Conservation (phyloP, 2,113 vertebrate species). For the Hypomesus transpacificus region DNA sequence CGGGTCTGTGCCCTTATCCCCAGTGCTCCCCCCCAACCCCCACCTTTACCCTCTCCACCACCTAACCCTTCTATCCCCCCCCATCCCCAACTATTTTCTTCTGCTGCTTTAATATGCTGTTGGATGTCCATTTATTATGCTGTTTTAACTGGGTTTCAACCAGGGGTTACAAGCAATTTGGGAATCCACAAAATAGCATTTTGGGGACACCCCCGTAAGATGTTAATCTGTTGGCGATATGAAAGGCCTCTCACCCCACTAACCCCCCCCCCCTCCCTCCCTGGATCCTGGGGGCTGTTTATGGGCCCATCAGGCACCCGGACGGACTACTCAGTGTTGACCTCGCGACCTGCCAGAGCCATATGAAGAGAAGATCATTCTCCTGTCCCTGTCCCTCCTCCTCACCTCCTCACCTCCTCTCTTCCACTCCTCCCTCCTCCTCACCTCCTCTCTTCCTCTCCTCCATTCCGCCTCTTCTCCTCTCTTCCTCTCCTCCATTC, state of each 20-base stretch:
- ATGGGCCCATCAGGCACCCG: constrained; percentile 74
- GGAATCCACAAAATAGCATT: constrained; percentile 71
- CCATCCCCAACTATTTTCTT: constrained; percentile 43
- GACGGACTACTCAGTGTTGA: constrained; percentile 72
- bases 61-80: constrained; percentile 27
- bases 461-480: not conserved
- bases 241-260: constrained; percentile 72
- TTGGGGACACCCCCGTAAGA: constrained; percentile 69
- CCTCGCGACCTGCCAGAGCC: constrained; percentile 70
- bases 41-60: constrained; percentile 9
- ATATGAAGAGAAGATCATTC: constrained; percentile 67
- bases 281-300: constrained; percentile 66
- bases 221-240: constrained; percentile 74
- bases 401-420: not conserved
- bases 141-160: constrained; percentile 72
- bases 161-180: constrained; percentile 73
- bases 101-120: constrained; percentile 71
- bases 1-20: constrained; percentile 35
- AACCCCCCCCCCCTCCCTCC: constrained; percentile 37
- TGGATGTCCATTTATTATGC: constrained; percentile 71
- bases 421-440: not conserved
- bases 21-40: constrained; percentile 15
- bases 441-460: not conserved
- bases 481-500: not conserved
- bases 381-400: constrained; percentile 44